Percentiles rank a stretch among this genome's conserved stretches.
phyloP scores from a whole-genome alignment of 1,140 invertebrate species.

The Yoshiicerus persimilis region DNA sequence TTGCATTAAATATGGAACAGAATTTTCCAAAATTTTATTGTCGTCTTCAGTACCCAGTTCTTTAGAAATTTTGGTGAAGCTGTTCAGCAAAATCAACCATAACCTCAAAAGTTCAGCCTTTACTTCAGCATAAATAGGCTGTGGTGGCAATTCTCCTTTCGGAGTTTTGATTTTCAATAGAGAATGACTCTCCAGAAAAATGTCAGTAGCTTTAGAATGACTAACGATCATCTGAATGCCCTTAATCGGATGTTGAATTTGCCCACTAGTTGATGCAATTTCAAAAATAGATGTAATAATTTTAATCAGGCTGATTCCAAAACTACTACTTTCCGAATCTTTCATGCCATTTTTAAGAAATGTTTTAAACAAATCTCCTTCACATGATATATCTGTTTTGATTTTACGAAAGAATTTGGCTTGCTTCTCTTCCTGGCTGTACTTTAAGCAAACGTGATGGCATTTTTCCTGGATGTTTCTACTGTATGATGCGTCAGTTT shows the following conservation, averaged over 20 bases:
- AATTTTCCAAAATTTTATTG: conserved; percentile 33
- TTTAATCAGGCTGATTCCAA: not conserved
- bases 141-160: not conserved
- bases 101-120: conserved; percentile 25
- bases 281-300: conserved; percentile 2
- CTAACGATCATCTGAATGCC: conserved; percentile 37
- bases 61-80: conserved; percentile 23
- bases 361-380: conserved; percentile 22
- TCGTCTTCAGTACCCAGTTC: conserved; percentile 14
- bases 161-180: not conserved
- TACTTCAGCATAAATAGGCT: not conserved
- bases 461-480: not conserved
- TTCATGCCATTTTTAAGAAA: conserved; percentile 36
- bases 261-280: not conserved
- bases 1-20: conserved; percentile 39
- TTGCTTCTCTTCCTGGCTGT: not conserved
- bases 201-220: conserved; percentile 26
- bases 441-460: not conserved
- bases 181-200: conserved; percentile 30
- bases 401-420: not conserved
- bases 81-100: not conserved
- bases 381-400: not conserved
- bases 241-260: not conserved
- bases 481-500: not conserved
- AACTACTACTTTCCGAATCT: not conserved